These are phyloP conservation scores for Mythimna lalbum DNA, from an alignment of 2,888 invertebrate genomes.

Conservation along the genomic window DNA sequence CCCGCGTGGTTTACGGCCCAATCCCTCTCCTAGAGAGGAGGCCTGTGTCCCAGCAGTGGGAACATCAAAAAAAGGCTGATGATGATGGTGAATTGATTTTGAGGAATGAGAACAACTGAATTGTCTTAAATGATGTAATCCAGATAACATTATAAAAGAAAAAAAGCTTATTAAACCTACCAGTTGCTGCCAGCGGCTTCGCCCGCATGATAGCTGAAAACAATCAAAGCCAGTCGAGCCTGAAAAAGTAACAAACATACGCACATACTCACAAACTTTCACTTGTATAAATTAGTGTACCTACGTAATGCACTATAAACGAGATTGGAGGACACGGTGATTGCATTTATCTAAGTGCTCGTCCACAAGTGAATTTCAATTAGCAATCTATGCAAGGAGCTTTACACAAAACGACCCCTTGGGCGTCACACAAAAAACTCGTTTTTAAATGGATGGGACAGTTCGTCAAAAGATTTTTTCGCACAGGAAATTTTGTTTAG, in stretches of 20 bases:
- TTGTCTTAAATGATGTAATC: no score
- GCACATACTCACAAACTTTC: no score
- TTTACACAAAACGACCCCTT: neutral
- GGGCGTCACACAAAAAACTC: neutral
- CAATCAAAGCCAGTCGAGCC: no score
- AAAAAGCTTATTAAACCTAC: neutral
- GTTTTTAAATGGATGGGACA: slow-evolving; percentile 12
- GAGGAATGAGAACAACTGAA: neutral
- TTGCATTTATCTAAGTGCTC: neutral
- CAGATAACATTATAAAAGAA: neutral
- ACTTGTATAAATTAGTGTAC: neutral
- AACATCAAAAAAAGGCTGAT: no score
- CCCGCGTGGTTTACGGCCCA: no score
- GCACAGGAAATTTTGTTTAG: neutral
- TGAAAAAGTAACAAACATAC: no score
- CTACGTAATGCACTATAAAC: neutral
- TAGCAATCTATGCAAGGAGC: neutral
- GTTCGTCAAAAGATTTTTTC: neutral
- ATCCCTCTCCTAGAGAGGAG: no score
- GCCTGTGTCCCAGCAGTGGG: no score
- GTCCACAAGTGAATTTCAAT: neutral
- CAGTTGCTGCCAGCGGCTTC: no score
- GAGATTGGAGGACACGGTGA: neutral
- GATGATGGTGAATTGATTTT: neutral
- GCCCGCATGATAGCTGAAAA: no score